phyloP scores from a whole-genome alignment of 2,113 vertebrate species.

The Gnathonemus longibarbis region DNA sequence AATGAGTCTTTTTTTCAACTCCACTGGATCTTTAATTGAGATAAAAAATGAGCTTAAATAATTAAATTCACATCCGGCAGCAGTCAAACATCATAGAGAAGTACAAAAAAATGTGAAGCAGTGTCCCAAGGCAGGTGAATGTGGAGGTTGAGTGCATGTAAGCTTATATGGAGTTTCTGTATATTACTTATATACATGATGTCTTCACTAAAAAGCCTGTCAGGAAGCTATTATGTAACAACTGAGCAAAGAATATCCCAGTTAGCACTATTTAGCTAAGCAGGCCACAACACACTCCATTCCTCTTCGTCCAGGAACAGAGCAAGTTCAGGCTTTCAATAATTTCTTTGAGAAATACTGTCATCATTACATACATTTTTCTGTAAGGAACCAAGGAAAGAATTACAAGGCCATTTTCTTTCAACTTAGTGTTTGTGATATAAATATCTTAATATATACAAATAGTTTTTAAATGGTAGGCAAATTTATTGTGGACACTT shows the following conservation, averaged over 20 bases:
- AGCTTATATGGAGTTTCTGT: neutral
- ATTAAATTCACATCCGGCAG: neutral
- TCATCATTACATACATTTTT: slow-evolving; percentile 22
- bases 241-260: neutral
- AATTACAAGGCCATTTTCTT: slow-evolving; percentile 29
- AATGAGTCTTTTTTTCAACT: neutral
- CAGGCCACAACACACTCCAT: neutral
- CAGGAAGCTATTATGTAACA: slow-evolving; percentile 17
- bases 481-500: neutral
- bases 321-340: slow-evolving; percentile 32
- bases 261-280: slow-evolving; percentile 19
- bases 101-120: slow-evolving; percentile 10
- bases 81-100: slow-evolving; percentile 28
- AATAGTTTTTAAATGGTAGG: neutral
- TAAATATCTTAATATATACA: neutral
- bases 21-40: neutral
- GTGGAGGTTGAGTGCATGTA: neutral
- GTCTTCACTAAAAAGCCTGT: slow-evolving; percentile 5
- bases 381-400: slow-evolving; percentile 27
- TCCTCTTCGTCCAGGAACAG: slow-evolving; percentile 15
- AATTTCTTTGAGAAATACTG: slow-evolving; percentile 29
- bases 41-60: neutral
- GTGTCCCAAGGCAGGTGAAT: neutral
- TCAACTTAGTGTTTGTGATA: slow-evolving; percentile 5
- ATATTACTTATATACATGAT: slow-evolving; percentile 20